Conservation (phyloP, 2,888 invertebrate genomes). For the Taphrorychus bicolor region DNA sequence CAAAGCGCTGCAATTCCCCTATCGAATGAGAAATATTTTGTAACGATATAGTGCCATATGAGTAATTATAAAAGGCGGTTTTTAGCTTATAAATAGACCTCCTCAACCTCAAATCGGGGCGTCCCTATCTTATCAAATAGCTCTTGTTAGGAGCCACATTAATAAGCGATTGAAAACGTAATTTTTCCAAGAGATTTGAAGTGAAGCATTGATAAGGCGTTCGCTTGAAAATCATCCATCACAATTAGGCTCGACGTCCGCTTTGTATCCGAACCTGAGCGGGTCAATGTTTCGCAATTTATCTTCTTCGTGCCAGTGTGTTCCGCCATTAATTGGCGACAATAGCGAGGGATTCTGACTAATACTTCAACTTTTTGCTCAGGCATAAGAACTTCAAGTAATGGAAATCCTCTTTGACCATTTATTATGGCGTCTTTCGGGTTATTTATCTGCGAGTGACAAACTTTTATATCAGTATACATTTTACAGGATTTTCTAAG, state of each 20-base stretch:
- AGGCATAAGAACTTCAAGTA: conserved; percentile 4
- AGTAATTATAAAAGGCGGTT: not conserved
- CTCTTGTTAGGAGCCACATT: conserved; percentile 20
- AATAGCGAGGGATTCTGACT: conserved; percentile 25
- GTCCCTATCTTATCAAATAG: conserved; percentile 1
- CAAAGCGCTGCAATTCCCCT: not conserved
- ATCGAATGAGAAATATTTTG: not conserved
- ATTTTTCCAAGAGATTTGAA: conserved; percentile 34
- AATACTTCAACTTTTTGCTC: conserved; percentile 18
- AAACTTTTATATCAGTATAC: no score
- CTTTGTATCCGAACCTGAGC: conserved; percentile 42
- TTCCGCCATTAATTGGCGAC: conserved; percentile 46
- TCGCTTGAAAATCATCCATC: conserved; percentile 45
- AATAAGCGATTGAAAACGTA: conserved; percentile 30
- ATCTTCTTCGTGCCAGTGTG: conserved; percentile 46
- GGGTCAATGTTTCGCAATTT: conserved; percentile 45
- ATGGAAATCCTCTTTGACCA: conserved; percentile 3
- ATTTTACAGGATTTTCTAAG: no score
- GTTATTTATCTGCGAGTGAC: no score
- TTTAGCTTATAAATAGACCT: not conserved
- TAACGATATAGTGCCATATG: not conserved
- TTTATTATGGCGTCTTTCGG: not conserved
- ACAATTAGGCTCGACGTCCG: conserved; percentile 48
- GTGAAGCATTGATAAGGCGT: conserved; percentile 33
- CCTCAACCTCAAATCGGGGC: not conserved